These are phyloP conservation scores for Henricia sp. DNA, from an alignment of 53 echinoderm and acorn worm species.

Conservation along the genomic window DNA sequence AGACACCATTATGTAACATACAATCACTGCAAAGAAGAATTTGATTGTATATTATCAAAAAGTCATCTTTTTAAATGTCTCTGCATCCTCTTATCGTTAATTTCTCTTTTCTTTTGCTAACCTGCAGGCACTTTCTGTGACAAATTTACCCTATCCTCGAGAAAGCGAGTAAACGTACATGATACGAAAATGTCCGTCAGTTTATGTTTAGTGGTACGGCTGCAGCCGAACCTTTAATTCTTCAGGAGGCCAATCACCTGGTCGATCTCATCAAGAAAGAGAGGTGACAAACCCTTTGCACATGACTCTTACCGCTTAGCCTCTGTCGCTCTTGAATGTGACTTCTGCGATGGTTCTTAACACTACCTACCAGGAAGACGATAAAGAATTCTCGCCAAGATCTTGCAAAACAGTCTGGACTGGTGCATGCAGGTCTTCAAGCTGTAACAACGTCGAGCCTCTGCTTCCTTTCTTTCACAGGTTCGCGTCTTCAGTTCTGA, in stretches of 20 bases:
- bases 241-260: conserved; percentile 35
- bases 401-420: neutral
- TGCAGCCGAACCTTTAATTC: neutral
- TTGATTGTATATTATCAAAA: neutral
- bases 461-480: conserved; percentile 15
- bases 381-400: conserved; percentile 10
- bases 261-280: conserved; percentile 24
- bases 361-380: conserved; percentile 38
- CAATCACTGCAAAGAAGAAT: neutral
- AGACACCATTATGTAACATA: too few relatives aligned
- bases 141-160: conserved; percentile 20
- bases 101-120: too few relatives aligned
- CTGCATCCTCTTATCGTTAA: too few relatives aligned
- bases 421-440: conserved; percentile 26
- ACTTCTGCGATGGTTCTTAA: conserved; percentile 23
- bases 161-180: conserved; percentile 37
- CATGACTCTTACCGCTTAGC: neutral
- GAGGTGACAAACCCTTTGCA: conserved; percentile 20
- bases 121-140: conserved; percentile 19
- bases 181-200: conserved; percentile 30
- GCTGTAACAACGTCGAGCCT: conserved; percentile 27
- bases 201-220: conserved; percentile 31
- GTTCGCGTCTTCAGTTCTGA: neutral
- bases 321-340: conserved; percentile 25
- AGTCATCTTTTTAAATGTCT: neutral